Conservation (phyloP, 2,113 vertebrate genomes). For the Zosterops pallidus region DNA sequence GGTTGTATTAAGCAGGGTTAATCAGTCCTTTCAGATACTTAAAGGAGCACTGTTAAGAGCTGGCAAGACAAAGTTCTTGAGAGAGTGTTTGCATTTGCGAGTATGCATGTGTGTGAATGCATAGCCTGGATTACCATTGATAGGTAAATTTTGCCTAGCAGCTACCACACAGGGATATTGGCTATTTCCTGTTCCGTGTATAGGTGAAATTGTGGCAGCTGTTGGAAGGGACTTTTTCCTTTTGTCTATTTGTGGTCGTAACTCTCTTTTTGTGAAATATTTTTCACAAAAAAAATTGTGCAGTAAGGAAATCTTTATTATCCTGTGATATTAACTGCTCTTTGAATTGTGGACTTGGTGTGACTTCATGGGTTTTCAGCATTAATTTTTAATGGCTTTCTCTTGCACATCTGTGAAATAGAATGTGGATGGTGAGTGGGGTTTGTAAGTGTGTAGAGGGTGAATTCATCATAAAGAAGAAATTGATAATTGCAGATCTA, state of each 20-base stretch:
- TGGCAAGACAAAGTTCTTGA: neutral
- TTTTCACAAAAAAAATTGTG: neutral
- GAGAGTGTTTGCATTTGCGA: neutral
- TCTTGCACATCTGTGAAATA: neutral
- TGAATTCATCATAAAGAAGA: neutral
- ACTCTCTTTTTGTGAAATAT: neutral
- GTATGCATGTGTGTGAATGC: neutral
- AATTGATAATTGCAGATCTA: neutral
- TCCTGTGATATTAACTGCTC: neutral
- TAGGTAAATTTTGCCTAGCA: neutral
- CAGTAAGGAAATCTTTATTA: neutral
- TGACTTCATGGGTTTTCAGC: neutral
- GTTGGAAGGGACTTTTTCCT: neutral
- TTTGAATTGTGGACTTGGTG: neutral
- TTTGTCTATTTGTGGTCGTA: neutral
- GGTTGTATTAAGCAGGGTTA: slow-evolving; percentile 8
- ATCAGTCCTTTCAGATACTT: neutral
- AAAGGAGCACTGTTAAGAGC: neutral
- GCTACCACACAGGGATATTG: neutral
- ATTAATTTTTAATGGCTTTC: neutral
- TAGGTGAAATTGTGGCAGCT: neutral
- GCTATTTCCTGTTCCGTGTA: neutral
- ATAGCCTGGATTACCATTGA: neutral
- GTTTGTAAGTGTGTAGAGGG: neutral
- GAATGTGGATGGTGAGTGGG: neutral